Evolutionary conservation across 2,113 vertebrate species (phyloP), one percentile per base, ranked within the genome.

Genomic region (Antennarius striatus): DNA sequence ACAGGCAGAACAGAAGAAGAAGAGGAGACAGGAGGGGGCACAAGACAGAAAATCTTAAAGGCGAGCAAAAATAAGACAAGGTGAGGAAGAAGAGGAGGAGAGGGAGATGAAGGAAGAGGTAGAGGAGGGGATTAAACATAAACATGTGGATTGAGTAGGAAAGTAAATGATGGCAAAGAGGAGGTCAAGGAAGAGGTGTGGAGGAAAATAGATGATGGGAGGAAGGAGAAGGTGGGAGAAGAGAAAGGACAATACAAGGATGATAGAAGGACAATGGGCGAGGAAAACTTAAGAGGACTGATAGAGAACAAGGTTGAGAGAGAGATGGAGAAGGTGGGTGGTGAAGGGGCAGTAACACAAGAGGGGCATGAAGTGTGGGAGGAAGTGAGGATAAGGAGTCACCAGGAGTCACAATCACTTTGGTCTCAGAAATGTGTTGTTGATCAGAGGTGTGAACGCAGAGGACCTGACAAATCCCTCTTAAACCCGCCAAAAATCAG

Each of bases 391-490:
- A 51, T 1, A 16, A 51, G 12, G 45, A 47, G 16, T 73, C 63
- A 64, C 69, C 13, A 54, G 72, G 74, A 82, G 85, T 75, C 73
- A 73, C 66, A 81, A 67, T 85, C 77, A 66, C 73, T 87, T 83
- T 81, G 58, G 17, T 85, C 80, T 80, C 67, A 54, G 29, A 75
- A 49, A 81, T 73, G 68, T 70, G 47, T 68, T 55, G 74, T 69
- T 87, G 85, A 81, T 88, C 53, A 50, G 80, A 88, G 68, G 80
- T 85, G 83, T 73, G 80, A 85, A 85, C 36, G 50, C 75, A 32
- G 32, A 36, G 32, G 32, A 70, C 66, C 82, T 87, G 85, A 87
- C 85, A 80, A 87, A 84, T 75, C 66, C 74, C 66, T 69, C 61
- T 50, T 58, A 78, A 75, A 61, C 45, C 54, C 40, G 10, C 46